Evolutionary conservation across 1,140 invertebrate species (phyloP).

Genomic region (Lasaia peninsularis): DNA sequence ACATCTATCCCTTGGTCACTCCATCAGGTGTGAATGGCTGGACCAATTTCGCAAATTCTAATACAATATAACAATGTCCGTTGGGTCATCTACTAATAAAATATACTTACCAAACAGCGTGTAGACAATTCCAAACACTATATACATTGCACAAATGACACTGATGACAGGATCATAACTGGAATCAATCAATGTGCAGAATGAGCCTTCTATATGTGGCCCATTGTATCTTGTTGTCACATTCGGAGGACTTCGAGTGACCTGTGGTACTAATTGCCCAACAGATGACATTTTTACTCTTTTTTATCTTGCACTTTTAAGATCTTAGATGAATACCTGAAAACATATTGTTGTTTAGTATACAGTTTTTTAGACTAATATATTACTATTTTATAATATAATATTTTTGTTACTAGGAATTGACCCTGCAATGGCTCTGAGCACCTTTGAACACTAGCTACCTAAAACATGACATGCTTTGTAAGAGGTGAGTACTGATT

Average conservation of each 20-base stretch:
- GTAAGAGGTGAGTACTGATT: too few relatives aligned
- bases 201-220: constrained; percentile 65
- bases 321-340: constrained; percentile 17
- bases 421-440: too few relatives aligned
- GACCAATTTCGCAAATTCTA: too few relatives aligned
- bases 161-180: constrained; percentile 67
- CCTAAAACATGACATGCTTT: too few relatives aligned
- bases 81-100: too few relatives aligned
- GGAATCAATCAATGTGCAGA: constrained; percentile 63
- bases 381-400: too few relatives aligned
- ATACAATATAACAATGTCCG: too few relatives aligned
- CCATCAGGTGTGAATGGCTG: too few relatives aligned
- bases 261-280: constrained; percentile 67
- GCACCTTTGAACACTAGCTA: too few relatives aligned
- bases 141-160: constrained; percentile 72
- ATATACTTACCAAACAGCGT: constrained; percentile 77
- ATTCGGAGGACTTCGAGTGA: constrained; percentile 55
- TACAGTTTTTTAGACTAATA: neutral
- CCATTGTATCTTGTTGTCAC: constrained; percentile 57
- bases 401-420: too few relatives aligned
- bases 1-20: too few relatives aligned
- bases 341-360: neutral
- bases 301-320: neutral
- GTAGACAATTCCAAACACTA: constrained; percentile 80
- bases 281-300: constrained; percentile 54